A percentile compares a stretch with the other conserved stretches of the same genome.
Evolutionary conservation across 2,888 invertebrate species (phyloP).

Genomic region (Oasisia sp.): DNA sequence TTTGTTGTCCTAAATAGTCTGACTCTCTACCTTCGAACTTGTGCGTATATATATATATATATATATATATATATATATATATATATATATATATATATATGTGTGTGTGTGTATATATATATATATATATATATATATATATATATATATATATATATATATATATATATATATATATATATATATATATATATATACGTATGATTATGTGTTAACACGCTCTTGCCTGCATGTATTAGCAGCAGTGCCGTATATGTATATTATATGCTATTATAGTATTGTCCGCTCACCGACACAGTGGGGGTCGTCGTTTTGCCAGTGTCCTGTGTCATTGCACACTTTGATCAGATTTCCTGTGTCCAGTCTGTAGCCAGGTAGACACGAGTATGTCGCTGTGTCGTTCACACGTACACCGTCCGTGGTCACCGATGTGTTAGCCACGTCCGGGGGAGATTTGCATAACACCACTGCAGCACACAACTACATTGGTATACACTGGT

Average conservation of each 20-base stretch:
- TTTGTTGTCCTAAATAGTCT: no score
- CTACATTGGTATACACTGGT: neutral
- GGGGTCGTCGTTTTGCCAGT: neutral
- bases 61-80: no score
- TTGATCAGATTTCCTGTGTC: neutral
- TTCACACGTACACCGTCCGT: neutral
- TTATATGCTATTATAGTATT: neutral
- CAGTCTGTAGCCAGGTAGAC: neutral
- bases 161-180: no score
- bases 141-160: neutral
- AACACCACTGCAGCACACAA: neutral
- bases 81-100: no score
- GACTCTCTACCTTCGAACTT: no score
- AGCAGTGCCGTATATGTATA: neutral
- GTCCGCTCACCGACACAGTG: neutral
- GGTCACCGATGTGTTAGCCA: neutral
- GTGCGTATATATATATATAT: no score
- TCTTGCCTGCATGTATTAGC: neutral
- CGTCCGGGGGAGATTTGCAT: neutral
- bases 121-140: neutral
- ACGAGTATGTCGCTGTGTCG: neutral
- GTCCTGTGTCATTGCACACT: neutral
- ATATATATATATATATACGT: neutral
- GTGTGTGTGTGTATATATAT: no score
- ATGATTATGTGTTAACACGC: neutral